A percentile compares a stretch with the other conserved stretches of the same genome.
Evolutionary conservation across 2,113 vertebrate genomes (phyloP).

Genomic region (Rafetus swinhoei): DNA sequence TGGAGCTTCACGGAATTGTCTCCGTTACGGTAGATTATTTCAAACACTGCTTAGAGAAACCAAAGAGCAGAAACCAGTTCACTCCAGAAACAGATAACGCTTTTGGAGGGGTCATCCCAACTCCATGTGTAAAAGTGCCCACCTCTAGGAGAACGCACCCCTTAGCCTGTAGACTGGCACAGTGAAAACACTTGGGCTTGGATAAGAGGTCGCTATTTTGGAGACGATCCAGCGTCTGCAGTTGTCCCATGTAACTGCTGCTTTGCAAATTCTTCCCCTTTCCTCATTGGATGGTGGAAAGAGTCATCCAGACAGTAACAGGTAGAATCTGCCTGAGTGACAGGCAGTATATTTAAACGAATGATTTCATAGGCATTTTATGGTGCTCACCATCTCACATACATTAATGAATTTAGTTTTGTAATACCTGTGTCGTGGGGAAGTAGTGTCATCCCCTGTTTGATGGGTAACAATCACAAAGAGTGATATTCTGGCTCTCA

Average conservation of each 20-base stretch:
- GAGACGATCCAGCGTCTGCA: not conserved
- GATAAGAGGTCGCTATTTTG: too few relatives aligned
- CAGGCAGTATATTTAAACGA: not conserved
- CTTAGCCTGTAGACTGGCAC: not conserved
- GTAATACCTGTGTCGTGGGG: not conserved
- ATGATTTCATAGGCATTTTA: not conserved
- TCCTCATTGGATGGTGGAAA: not conserved
- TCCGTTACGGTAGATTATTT: not conserved
- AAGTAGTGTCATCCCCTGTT: not conserved
- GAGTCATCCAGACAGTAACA: not conserved
- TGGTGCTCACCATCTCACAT: not conserved
- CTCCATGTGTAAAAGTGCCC: not conserved
- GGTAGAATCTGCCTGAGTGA: not conserved
- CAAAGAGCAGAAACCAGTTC: not conserved
- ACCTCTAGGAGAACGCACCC: not conserved
- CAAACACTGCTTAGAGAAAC: not conserved
- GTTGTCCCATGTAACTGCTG: not conserved
- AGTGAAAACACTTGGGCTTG: not conserved
- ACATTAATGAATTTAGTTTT: not conserved
- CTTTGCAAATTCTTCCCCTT: not conserved
- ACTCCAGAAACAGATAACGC: not conserved
- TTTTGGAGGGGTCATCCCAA: not conserved
- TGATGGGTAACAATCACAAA: not conserved
- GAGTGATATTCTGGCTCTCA: not conserved
- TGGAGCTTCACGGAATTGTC: not conserved